Evolutionary conservation across 2,113 vertebrate genomes (phyloP).

Genomic region (Hippotragus niger): DNA sequence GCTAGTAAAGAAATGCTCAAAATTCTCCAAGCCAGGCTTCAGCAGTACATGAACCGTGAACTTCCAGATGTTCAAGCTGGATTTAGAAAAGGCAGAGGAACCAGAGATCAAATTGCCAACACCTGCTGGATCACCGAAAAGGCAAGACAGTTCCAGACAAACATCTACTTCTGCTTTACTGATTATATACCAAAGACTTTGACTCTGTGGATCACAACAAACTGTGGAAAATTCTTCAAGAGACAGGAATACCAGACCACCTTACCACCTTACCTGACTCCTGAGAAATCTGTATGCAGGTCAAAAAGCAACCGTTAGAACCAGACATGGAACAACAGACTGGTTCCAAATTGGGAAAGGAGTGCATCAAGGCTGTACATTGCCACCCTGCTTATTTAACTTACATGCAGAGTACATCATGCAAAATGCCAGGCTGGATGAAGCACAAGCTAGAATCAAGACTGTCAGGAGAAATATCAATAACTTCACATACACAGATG

Average conservation of each 20-base stretch:
- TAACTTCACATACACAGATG: neutral
- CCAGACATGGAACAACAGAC: neutral
- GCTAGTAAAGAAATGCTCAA: neutral
- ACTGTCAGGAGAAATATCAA: neutral
- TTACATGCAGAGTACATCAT: neutral
- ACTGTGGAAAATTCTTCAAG: neutral
- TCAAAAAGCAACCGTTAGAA: neutral
- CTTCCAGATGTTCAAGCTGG: neutral
- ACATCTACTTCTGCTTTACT: neutral
- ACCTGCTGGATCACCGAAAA: neutral
- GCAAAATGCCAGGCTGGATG: neutral
- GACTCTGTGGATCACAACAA: neutral
- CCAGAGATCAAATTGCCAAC: neutral
- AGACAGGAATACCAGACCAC: neutral
- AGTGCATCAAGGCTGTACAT: neutral
- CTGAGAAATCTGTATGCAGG: neutral
- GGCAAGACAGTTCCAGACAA: neutral
- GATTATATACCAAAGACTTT: neutral
- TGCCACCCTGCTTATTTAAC: neutral
- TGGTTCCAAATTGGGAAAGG: neutral
- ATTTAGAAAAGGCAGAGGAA: neutral
- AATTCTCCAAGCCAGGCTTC: neutral
- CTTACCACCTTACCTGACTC: neutral
- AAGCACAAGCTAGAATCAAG: neutral
- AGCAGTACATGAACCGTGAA: neutral